A percentile compares a stretch with the other conserved stretches of the same genome.
These are phyloP conservation scores for Paguma larvata DNA, from an alignment of 2,797 vertebrate genomes.

Conservation along the genomic window DNA sequence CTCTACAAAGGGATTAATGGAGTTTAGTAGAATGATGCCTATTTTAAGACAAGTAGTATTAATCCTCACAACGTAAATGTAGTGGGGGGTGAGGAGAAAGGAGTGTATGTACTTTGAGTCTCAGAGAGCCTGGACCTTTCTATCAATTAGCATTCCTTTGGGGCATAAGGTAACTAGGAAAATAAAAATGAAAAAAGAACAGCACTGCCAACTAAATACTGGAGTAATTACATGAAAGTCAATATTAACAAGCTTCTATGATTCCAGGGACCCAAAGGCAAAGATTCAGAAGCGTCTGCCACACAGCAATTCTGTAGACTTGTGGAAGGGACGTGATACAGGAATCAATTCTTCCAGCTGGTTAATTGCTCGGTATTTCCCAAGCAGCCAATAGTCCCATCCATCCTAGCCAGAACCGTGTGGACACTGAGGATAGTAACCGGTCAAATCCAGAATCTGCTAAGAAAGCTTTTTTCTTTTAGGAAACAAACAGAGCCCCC, in stretches of 20 bases:
- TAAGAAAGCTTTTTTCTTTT: slow-evolving; percentile 16
- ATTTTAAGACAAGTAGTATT: slow-evolving; percentile 24
- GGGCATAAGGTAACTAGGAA: slow-evolving; percentile 45
- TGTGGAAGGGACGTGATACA: neutral
- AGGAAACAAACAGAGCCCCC: neutral
- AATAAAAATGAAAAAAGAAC: slow-evolving; percentile 54
- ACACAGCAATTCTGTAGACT: slow-evolving; percentile 63
- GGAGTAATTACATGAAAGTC: slow-evolving; percentile 79
- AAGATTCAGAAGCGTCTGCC: slow-evolving; percentile 45
- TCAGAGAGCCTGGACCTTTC: neutral
- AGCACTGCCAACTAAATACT: slow-evolving; percentile 67
- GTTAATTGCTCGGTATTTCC: slow-evolving; percentile 43
- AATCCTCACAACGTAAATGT: neutral
- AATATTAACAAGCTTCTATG: slow-evolving; percentile 75
- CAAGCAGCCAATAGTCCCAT: neutral
- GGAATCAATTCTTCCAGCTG: slow-evolving; percentile 52
- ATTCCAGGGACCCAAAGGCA: slow-evolving; percentile 67
- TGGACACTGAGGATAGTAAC: neutral
- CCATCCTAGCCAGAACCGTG: neutral
- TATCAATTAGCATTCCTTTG: slow-evolving; percentile 66
- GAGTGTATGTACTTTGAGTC: neutral
- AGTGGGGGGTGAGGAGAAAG: neutral
- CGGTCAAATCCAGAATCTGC: slow-evolving; percentile 18
- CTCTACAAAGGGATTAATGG: neutral
- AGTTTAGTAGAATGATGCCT: neutral